Conservation (phyloP, 2,113 vertebrate genomes). For the Stercorarius parasiticus region DNA sequence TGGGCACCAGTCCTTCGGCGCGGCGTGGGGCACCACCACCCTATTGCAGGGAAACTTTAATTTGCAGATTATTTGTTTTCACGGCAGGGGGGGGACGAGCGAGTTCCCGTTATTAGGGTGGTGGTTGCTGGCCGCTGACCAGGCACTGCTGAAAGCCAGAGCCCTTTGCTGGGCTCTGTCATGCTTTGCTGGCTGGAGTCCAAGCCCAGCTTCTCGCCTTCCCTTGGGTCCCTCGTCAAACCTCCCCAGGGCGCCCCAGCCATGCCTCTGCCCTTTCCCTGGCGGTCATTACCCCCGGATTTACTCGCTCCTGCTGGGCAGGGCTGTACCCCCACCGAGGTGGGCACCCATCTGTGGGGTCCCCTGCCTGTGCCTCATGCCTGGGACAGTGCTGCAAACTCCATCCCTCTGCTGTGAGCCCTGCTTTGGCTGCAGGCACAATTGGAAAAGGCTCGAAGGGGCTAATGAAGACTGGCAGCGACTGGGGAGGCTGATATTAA, state of each 20-base stretch:
- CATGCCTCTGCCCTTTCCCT: neutral
- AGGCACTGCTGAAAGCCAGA: neutral
- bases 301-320: rapidly evolving
- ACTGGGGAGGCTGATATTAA: neutral
- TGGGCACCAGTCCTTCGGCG: neutral
- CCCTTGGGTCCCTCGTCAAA: neutral
- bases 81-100: neutral
- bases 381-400: neutral
- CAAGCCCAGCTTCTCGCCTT: neutral
- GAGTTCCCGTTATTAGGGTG: neutral
- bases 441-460: neutral
- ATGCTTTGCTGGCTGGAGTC: neutral
- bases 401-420: neutral
- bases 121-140: conserved; percentile 9
- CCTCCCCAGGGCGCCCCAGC: neutral
- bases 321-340: rapidly evolving
- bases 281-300: neutral
- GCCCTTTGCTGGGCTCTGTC: neutral
- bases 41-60: neutral
- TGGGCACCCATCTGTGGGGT: neutral
- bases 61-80: neutral
- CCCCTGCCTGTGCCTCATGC: rapidly evolving
- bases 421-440: neutral
- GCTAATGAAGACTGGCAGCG: neutral
- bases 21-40: neutral